Base-by-base conservation (phyloP, 2,888 invertebrate genomes). In the Platycheirus rosarum region DNA sequence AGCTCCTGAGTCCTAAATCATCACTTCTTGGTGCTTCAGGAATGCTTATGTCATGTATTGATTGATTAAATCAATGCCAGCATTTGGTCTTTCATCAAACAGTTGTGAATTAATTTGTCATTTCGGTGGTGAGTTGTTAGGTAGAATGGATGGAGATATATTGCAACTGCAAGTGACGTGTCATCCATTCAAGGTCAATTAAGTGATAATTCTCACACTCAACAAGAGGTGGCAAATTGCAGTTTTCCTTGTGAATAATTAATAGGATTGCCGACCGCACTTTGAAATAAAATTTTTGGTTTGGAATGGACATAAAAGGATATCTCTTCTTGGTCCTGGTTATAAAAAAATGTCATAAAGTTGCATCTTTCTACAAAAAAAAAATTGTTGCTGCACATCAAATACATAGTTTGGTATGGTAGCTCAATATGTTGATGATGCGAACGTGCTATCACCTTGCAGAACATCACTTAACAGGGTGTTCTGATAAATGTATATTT, bases 31-130 rank as follows among this genome's bases (percentile, higher is more conserved):
- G 8, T 32, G 7, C 29, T 7, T 32, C 14, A 26, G 2, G 29
- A 5, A 16, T 18, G 7, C 16, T n/a, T 26, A 18, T 55, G 18
- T 55, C 57, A 57, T 26, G 9, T 42, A 42, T 26, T 42, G 40
- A 40, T 23, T 37, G 57, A 42, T 26, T 42, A 57, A 40, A 42
- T 57, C 14, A 57, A 57, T 42, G 37, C 37, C 8, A 37, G 20
- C 13, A 37, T 37, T 37, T 37, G 37, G 37, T 26, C 16, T 40
- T 37, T 55, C 4, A 14, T 37, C 55, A 37, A 7, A 13, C 20
- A 55, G 37, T 40, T 57, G 23, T 20, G 14, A 57, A 57, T 57
- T 57, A 23, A 57, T 40, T 40, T 57, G 57, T 40, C 40, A 37
- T 26, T n/a, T n/a, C 18, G 35, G 8, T 26, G 13, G 26, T 11